Conservation (phyloP, 2,888 invertebrate species). For the Clivina fossor region DNA sequence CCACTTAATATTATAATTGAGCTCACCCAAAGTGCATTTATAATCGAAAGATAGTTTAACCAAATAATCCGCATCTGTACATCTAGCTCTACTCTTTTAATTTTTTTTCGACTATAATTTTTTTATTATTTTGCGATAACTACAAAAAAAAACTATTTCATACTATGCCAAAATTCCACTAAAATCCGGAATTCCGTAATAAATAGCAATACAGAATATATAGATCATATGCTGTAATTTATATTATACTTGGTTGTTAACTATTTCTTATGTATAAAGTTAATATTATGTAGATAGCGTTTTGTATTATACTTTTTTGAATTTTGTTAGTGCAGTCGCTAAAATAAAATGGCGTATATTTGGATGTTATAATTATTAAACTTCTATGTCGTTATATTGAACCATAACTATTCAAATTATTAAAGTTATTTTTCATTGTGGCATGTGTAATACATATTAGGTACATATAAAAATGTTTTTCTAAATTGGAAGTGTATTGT, state of each 20-base stretch:
- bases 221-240: slow-evolving; percentile 32
- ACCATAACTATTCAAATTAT: slow-evolving; percentile 2
- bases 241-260: slow-evolving; percentile 37
- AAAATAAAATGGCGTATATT: slow-evolving; percentile 57
- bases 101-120: slow-evolving; percentile 14
- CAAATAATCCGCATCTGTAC: slow-evolving; percentile 29
- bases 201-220: slow-evolving; percentile 36
- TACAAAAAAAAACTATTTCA: slow-evolving; percentile 14
- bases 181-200: slow-evolving; percentile 23
- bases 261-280: slow-evolving; percentile 52
- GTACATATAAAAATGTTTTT: too few relatives aligned
- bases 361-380: slow-evolving; percentile 49
- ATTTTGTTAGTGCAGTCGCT: slow-evolving; percentile 52
- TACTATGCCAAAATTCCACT: slow-evolving; percentile 21
- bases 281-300: slow-evolving; percentile 51
- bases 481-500: too few relatives aligned
- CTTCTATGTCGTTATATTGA: slow-evolving; percentile 22
- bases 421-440: too few relatives aligned
- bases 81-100: slow-evolving; percentile 27
- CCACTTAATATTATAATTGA: slow-evolving; percentile 16
- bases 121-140: slow-evolving; percentile 17
- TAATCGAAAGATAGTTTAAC: slow-evolving; percentile 18
- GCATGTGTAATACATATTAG: too few relatives aligned
- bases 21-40: slow-evolving; percentile 33
- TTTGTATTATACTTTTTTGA: slow-evolving; percentile 55